Evolutionary conservation across 23 tunicate genomes (phyloP), one percentile per base, ranked within the genome.

Genomic region (Trididemnum miniatum): DNA sequence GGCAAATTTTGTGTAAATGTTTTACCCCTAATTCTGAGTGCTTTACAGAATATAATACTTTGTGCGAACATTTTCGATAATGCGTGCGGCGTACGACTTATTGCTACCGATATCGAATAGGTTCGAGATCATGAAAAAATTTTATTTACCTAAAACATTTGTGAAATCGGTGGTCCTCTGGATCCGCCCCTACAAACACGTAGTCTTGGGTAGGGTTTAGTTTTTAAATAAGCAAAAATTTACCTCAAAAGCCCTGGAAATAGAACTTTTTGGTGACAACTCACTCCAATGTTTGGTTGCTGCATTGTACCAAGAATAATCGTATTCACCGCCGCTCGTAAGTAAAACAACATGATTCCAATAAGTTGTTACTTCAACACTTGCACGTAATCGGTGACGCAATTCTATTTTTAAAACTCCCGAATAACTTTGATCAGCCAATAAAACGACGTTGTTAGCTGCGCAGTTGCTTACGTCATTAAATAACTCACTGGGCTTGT

Each of bases 341-440:
- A 88, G 24, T 28, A 88, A 66, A 23, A 88, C 87, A 9, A 88
- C 87, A 23, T 51, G 36, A 65, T 82, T 75, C 83, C 85, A 82
- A 22, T 77, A 38, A 23, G 7, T 1, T 0, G 74, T 29, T 35
- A 66, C 72, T n/a, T 24, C 29, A 62, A 62, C 26, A 26, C n/a
- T 24, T 12, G 5, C 67, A 23, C 57, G 25, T 5, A 40, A 38
- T 28, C 71, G 50, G 34, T 79, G 81, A 23, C 87, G 72, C 35
- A 83, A 57, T 71, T 69, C 62, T 36, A 81, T 27, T 31, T 66
- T 59, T 28, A 83, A 28, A 18, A 52, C 50, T 31, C 87, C 92
- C 1, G 92, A 88, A 88, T 88, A 88, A 50, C 96, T 90, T 65
- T 90, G 96, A 37, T 90, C 96, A 35, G 81, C 89, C 51, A 90